Conservation (phyloP, 2,888 invertebrate genomes). For the Antheraea assamensis region DNA sequence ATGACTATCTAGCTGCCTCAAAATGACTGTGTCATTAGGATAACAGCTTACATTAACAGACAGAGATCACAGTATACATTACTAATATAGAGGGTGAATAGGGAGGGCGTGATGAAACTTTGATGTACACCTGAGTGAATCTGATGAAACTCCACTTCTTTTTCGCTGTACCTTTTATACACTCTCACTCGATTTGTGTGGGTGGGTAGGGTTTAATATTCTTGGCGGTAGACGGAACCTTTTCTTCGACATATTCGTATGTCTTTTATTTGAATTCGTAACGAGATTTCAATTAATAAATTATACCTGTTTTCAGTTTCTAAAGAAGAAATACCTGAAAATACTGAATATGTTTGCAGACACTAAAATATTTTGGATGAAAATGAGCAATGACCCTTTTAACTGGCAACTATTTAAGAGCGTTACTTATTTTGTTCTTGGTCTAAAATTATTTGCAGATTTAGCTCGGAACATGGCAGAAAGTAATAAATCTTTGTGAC, state of each 20-base stretch:
- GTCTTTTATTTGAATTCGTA: not conserved
- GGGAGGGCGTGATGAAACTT: no score
- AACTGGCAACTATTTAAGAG: constrained; percentile 52
- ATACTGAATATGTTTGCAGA: constrained; percentile 3
- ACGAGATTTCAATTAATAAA: not conserved
- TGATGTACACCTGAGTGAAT: no score
- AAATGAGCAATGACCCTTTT: constrained; percentile 40
- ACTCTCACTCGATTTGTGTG: no score
- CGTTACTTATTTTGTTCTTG: constrained; percentile 47
- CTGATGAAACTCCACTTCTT: no score
- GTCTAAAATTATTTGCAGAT: constrained; percentile 54
- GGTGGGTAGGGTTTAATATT: no score
- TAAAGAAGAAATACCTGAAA: constrained; percentile 15
- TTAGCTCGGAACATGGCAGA: constrained; percentile 39
- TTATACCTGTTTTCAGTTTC: not conserved
- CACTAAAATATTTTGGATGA: constrained; percentile 34
- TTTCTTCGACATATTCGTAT: not conserved
- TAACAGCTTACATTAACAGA: no score
- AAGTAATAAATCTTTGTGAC: not conserved
- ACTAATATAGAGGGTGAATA: no score
- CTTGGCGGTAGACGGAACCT: no score
- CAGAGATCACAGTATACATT: no score
- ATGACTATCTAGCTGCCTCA: no score
- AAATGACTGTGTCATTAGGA: no score
- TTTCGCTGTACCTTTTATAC: no score